Conservation (phyloP, 2,888 invertebrate genomes). For the Mesopsocus fuscifrons region DNA sequence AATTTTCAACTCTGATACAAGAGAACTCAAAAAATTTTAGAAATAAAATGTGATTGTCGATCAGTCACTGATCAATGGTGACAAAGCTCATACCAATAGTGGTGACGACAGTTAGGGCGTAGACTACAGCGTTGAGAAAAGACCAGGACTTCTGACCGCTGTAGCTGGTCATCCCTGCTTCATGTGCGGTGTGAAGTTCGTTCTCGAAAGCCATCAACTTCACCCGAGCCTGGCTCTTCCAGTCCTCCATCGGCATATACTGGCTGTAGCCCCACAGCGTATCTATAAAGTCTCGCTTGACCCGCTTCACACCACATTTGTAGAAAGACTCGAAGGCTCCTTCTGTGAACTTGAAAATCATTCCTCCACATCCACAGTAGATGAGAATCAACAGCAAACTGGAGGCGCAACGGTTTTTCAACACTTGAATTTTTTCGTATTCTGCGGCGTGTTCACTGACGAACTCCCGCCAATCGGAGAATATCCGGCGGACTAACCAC, state of each 20-base stretch:
- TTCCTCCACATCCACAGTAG: constrained; percentile 58
- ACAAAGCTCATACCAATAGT: no score
- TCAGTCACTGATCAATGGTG: no score
- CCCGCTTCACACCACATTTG: constrained; percentile 72
- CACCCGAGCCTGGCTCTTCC: constrained; percentile 68
- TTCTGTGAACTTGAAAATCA: constrained; percentile 64
- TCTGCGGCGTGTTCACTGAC: constrained; percentile 34
- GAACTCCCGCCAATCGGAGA: constrained; percentile 20
- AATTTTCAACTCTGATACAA: no score
- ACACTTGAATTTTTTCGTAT: constrained; percentile 30
- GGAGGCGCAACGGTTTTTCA: constrained; percentile 46
- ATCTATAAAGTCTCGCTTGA: constrained; percentile 72
- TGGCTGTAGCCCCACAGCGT: constrained; percentile 65
- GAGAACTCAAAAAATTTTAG: no score
- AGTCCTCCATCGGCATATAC: constrained; percentile 68
- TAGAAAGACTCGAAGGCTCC: constrained; percentile 70
- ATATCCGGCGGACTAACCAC: constrained; percentile 16
- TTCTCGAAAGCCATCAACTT: constrained; percentile 70
- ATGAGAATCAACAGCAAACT: constrained; percentile 48
- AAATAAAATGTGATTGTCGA: no score
- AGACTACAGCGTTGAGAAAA: constrained; percentile 71
- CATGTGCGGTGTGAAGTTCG: constrained; percentile 64
- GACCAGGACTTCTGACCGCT: constrained; percentile 75
- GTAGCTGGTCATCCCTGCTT: constrained; percentile 64
- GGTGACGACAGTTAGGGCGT: constrained; percentile 69